Percentiles rank a stretch among this genome's conserved stretches.
Evolutionary conservation across 2,797 vertebrate genomes (phyloP).

Genomic region (Gymnopithys bicolor): DNA sequence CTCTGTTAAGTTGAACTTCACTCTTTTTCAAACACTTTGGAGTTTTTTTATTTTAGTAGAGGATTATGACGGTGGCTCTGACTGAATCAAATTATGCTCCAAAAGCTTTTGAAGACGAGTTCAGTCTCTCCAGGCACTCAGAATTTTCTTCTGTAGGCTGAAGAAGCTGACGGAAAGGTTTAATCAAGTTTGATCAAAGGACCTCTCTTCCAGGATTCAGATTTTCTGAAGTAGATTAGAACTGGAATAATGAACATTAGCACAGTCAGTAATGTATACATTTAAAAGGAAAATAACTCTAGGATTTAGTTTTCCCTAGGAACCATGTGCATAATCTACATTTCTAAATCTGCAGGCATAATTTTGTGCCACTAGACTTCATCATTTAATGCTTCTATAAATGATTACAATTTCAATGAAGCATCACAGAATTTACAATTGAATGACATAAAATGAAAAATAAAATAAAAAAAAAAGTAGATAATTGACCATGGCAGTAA

Average conservation of each 20-base stretch:
- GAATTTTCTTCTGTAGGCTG: slow-evolving; percentile 8
- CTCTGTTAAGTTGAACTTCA: slow-evolving; percentile 11
- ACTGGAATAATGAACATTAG: not conserved
- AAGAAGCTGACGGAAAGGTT: not conserved
- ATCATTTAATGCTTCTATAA: slow-evolving; percentile 28
- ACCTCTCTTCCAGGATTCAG: not conserved
- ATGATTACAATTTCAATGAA: slow-evolving; percentile 38
- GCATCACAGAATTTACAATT: slow-evolving; percentile 42
- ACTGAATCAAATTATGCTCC: slow-evolving; percentile 28
- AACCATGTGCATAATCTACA: not conserved
- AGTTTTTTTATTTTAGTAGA: slow-evolving; percentile 15
- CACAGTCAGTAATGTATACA: not conserved
- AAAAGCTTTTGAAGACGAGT: slow-evolving; percentile 59
- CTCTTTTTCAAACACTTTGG: not conserved
- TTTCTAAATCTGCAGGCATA: slow-evolving; percentile 12
- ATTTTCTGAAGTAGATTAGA: not conserved
- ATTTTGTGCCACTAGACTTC: not conserved
- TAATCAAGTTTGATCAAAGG: slow-evolving; percentile 42
- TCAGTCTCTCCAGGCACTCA: slow-evolving; percentile 21
- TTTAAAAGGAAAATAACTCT: not conserved
- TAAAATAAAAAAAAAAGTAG: not conserved
- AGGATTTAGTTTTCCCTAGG: not conserved
- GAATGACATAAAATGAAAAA: not conserved
- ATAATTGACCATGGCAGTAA: not conserved
- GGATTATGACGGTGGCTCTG: slow-evolving; percentile 32